phyloP scores from a whole-genome alignment of 92 coral and sea anemone genomes.

The Actinostola sp. region DNA sequence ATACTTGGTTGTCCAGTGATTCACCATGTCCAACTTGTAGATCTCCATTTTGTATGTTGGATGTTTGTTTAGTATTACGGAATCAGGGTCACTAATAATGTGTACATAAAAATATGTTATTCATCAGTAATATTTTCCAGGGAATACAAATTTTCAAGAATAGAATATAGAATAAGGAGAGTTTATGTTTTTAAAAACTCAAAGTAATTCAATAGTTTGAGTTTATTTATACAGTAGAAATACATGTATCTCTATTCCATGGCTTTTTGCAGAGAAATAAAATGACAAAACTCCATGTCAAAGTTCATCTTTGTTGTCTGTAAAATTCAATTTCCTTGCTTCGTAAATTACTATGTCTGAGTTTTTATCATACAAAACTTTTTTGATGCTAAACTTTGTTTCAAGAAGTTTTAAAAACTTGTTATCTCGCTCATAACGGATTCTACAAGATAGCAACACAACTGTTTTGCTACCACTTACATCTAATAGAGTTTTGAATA shows the following conservation, averaged over 20 bases:
- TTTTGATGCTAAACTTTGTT: constrained; percentile 48
- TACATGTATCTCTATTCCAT: too few species aligned
- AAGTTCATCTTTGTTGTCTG: constrained; percentile 9
- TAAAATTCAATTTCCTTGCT: constrained; percentile 44
- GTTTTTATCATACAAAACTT: constrained; percentile 67
- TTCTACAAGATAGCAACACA: constrained; percentile 82
- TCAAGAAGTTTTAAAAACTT: constrained; percentile 73
- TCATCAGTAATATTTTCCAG: not conserved
- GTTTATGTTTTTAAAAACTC: too few species aligned
- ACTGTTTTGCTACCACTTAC: constrained; percentile 67
- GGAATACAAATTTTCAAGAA: not conserved
- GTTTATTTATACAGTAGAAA: too few species aligned
- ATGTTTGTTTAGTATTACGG: constrained; percentile 69
- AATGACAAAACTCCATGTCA: not conserved
- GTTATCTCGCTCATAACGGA: constrained; percentile 89
- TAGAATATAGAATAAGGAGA: not conserved
- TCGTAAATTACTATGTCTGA: constrained; percentile 68
- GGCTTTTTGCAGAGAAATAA: not conserved
- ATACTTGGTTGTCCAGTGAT: constrained; percentile 83
- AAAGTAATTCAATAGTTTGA: too few species aligned
- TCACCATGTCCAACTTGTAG: constrained; percentile 98
- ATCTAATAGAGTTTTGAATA: constrained; percentile 76
- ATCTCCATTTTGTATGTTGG: constrained; percentile 89
- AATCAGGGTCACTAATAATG: not conserved
- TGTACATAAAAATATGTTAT: too few species aligned